A percentile compares a stretch with the other conserved stretches of the same genome.
Conservation (phyloP, 2,797 vertebrate species). For the Micrastur ruficollis region DNA sequence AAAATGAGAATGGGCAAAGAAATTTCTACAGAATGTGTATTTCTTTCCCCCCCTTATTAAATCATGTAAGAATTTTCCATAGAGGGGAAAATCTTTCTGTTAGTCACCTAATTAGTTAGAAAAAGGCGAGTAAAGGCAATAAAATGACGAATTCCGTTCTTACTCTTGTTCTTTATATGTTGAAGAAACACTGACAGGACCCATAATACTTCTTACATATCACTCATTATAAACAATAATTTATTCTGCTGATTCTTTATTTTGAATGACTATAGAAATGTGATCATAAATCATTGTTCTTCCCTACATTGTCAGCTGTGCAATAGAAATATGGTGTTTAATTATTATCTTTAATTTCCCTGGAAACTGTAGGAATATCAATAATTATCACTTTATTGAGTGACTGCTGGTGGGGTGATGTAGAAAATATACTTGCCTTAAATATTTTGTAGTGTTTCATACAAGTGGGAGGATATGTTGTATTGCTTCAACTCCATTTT, state of each 20-base stretch:
- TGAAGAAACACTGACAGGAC: background rate
- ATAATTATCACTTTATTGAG: background rate
- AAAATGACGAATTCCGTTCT: background rate
- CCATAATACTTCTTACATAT: background rate
- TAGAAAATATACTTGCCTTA: background rate
- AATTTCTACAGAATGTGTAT: background rate
- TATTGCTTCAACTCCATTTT: background rate
- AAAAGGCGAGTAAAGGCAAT: background rate
- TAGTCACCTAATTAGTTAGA: background rate
- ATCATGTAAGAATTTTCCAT: background rate
- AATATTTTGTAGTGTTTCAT: background rate
- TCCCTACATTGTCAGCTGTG: background rate
- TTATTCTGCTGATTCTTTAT: background rate
- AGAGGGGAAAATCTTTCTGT: background rate
- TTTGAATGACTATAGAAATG: background rate
- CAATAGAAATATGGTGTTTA: background rate
- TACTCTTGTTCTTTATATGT: background rate
- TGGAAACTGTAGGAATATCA: background rate
- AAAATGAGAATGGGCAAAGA: background rate
- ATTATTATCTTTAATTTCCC: background rate
- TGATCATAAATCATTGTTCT: background rate
- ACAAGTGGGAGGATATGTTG: background rate
- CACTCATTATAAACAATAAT: background rate
- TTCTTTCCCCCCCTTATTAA: background rate
- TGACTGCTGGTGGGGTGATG: background rate